Percentiles rank a stretch among this genome's conserved stretches.
These are phyloP conservation scores for Dipus sagitta DNA, from an alignment of 2,797 vertebrate genomes.

Conservation along the genomic window DNA sequence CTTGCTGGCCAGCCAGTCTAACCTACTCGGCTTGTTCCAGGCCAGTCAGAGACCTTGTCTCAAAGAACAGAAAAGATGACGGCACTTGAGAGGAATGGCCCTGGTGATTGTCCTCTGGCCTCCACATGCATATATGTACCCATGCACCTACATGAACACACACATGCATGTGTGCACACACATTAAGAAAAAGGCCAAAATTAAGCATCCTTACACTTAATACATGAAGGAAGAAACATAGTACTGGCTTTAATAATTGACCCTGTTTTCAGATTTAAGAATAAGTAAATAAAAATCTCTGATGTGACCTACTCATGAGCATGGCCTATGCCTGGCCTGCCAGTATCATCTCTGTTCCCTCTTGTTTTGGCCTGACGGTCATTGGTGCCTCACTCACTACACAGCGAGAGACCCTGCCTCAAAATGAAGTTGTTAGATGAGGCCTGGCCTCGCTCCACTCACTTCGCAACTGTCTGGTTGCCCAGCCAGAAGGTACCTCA, in stretches of 20 bases:
- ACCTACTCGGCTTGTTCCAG: no score
- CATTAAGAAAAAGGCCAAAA: not conserved
- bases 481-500: not conserved
- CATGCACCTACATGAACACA: no score
- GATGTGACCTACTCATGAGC: not conserved
- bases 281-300: not conserved
- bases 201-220: conserved; percentile 10
- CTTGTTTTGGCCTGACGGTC: not conserved
- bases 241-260: not conserved
- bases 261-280: conserved; percentile 22
- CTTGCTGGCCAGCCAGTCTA: no score
- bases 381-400: not conserved
- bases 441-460: not conserved
- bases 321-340: not conserved
- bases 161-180: no score
- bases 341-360: not conserved
- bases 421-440: no score
- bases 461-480: not conserved
- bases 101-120: no score
- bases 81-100: no score
- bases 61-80: no score
- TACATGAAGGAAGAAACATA: not conserved
- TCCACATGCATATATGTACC: no score
- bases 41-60: no score
- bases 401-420: no score